Evolutionary conservation across 2,888 invertebrate species (phyloP).

Genomic region (Tuta absoluta): DNA sequence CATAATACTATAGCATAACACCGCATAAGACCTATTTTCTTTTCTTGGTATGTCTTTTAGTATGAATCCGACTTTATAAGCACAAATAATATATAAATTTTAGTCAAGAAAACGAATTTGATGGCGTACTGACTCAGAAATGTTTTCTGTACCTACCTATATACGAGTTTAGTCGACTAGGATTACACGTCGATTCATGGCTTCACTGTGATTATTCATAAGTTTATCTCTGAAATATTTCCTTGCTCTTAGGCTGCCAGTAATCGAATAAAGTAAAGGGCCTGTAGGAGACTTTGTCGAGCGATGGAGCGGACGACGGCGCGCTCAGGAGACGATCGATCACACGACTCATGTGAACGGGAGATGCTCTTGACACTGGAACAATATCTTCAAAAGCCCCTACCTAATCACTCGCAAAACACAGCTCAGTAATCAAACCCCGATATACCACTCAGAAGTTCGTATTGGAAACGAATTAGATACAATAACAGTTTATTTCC

Average conservation of each 20-base stretch:
- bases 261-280: slow-evolving; percentile 52
- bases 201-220: too few species aligned
- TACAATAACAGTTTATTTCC: slow-evolving; percentile 13
- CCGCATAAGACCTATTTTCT: too few species aligned
- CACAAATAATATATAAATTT: too few species aligned
- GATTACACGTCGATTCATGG: too few species aligned
- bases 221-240: too few species aligned
- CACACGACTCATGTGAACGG: slow-evolving; percentile 41
- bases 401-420: background rate
- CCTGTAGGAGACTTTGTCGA: slow-evolving; percentile 36
- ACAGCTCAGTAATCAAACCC: slow-evolving; percentile 9
- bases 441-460: background rate
- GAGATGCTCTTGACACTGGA: slow-evolving; percentile 39
- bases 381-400: slow-evolving; percentile 40
- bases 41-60: too few species aligned
- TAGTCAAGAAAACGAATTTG: too few species aligned
- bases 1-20: too few species aligned
- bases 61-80: too few species aligned
- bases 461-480: slow-evolving; percentile 2
- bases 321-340: slow-evolving; percentile 52
- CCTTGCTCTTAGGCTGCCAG: slow-evolving; percentile 32
- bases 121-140: too few species aligned
- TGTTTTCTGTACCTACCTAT: too few species aligned
- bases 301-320: slow-evolving; percentile 54
- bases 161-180: too few species aligned